Conservation (phyloP, 2,797 vertebrate species). For the Allobates femoralis region DNA sequence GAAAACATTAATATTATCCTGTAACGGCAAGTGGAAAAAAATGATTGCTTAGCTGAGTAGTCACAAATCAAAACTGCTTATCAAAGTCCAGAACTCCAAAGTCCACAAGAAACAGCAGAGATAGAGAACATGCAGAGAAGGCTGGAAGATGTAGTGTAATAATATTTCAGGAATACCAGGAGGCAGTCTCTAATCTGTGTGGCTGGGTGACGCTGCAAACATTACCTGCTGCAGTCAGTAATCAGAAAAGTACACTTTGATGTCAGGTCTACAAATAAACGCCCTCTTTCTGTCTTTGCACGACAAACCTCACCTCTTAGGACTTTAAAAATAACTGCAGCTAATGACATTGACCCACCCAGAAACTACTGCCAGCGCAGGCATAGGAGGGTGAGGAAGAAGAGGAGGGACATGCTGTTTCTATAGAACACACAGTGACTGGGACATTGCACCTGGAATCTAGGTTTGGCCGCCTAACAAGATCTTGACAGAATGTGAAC, state of each 20-base stretch:
- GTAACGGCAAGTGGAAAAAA: constrained; percentile 76
- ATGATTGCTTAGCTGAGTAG: constrained; percentile 75
- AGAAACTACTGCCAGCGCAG: constrained; percentile 86
- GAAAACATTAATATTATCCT: constrained; percentile 98
- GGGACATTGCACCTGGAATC: constrained; percentile 78
- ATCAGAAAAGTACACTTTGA: constrained; percentile 81
- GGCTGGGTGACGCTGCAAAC: constrained; percentile 80
- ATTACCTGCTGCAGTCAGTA: constrained; percentile 86
- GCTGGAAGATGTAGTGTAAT: constrained; percentile 77
- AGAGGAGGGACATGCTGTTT: constrained; percentile 77
- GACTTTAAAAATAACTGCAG: constrained; percentile 84
- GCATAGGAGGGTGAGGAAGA: constrained; percentile 65
- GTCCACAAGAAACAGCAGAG: constrained; percentile 80
- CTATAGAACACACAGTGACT: constrained; percentile 73
- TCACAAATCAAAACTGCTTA: constrained; percentile 75
- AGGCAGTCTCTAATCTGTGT: no score
- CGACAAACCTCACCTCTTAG: constrained; percentile 79
- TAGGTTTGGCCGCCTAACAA: constrained; percentile 73
- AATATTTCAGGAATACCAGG: constrained; percentile 67
- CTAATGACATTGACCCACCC: constrained; percentile 88
- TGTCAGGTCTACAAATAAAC: constrained; percentile 87
- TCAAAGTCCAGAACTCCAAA: constrained; percentile 88
- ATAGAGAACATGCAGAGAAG: constrained; percentile 65
- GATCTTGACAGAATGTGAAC: constrained; percentile 66
- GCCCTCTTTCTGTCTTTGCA: constrained; percentile 82